Evolutionary conservation across 2,888 invertebrate genomes (phyloP), one percentile per base, ranked within the genome.

Genomic region (Athalia circularis): DNA sequence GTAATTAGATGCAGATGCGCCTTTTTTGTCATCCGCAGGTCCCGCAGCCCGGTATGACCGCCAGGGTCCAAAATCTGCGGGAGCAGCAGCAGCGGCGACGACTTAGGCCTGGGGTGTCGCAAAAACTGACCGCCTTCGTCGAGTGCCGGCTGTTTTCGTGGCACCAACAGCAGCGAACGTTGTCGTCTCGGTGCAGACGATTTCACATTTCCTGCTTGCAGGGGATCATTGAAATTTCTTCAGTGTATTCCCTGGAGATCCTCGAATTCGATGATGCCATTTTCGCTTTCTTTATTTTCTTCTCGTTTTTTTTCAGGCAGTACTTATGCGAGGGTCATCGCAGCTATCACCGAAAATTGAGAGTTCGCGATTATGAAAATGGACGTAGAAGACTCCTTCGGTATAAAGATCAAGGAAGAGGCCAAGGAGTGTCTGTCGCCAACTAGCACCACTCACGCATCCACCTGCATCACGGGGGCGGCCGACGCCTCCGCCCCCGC

Each of bases 361-460:
- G 54, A 52, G 54, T 43, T 29, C 11, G 4, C 81, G 84, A 87
- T 84, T 79, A 89, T 89, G 90, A 90, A 90, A 88, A 87, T 87
- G 81, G 89, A 90, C 83, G 86, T 87, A 64, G 81, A 79, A 80
- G 80, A 75, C 62, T 62, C 75, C 29, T 75, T 84, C 83, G 79
- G 83, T 85, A 86, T 89, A 83, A 89, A 89, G 85, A 87, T 90
- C 77, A 90, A 90, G 83, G 89, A 90, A 83, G 90, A 90, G 80
- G 82, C 86, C 64, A 88, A 87, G 82, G 90, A 89, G 84, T 88
- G 88, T 81, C 84, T 85, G 77, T 83, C 81, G 77, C 85, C 84
- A 79, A 86, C 85, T 77, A 83, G 84, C 65, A 77, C 77, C 64
- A 77, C 70, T 67, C 77, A 68, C 57, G 65, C 79, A 61, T 79